Conservation (phyloP, 2,797 vertebrate species). For the Squalus acanthias region DNA sequence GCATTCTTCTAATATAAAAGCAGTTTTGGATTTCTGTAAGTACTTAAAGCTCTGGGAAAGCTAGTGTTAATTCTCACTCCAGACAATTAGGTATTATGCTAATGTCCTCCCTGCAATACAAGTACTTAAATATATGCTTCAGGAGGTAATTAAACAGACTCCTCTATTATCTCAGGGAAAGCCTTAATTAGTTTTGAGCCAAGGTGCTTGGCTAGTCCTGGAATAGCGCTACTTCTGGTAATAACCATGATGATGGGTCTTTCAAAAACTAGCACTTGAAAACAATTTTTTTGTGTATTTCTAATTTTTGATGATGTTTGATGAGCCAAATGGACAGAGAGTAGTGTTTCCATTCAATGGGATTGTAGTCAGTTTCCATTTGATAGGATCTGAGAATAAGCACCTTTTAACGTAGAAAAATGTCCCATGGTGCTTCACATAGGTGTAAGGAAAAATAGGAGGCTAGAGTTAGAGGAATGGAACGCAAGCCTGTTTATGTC, state of each 20-base stretch:
- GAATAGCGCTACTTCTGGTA: background rate
- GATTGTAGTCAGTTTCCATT: background rate
- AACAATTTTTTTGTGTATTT: background rate
- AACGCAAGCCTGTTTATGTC: background rate
- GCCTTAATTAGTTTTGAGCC: conserved; percentile 22
- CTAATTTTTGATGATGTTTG: background rate
- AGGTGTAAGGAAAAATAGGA: too few species aligned
- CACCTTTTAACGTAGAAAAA: background rate
- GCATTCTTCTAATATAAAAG: background rate
- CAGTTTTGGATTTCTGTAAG: background rate
- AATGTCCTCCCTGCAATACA: background rate
- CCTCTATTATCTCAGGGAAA: conserved; percentile 23
- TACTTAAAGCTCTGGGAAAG: background rate
- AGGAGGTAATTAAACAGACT: conserved; percentile 27
- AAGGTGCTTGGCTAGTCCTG: background rate
- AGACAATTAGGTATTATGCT: background rate
- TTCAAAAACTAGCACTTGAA: background rate
- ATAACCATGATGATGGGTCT: background rate
- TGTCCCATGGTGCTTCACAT: background rate
- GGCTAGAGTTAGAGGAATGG: too few species aligned
- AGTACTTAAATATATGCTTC: conserved; percentile 30
- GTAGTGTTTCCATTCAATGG: background rate
- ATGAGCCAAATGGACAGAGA: background rate
- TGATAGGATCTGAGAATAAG: background rate
- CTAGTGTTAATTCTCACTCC: conserved; percentile 13